phyloP scores from a whole-genome alignment of 2,113 vertebrate genomes.

The Prolemur simus region DNA sequence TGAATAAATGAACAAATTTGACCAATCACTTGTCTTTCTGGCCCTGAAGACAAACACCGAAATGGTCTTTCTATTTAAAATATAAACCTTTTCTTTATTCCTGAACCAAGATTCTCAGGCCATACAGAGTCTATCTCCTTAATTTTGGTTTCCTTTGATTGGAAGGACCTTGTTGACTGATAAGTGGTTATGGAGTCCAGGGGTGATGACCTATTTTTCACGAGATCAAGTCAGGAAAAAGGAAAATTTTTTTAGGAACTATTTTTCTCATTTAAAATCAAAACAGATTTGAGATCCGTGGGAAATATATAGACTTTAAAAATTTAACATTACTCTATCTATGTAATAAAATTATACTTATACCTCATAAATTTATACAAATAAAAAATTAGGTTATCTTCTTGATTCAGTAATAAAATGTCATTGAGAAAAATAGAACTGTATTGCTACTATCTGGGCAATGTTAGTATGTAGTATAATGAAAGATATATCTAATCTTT shows the following conservation, averaged over 20 bases:
- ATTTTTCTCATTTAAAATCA: neutral
- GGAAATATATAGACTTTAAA: neutral
- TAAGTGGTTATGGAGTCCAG: neutral
- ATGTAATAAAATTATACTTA: no score
- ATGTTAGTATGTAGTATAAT: neutral
- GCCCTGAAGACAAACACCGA: neutral
- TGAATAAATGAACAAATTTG: neutral
- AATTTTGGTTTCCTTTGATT: neutral
- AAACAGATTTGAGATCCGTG: neutral
- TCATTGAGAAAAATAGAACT: neutral
- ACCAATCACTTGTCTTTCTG: neutral
- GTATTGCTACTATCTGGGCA: neutral
- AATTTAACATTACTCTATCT: neutral
- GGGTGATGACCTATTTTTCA: neutral
- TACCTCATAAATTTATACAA: no score
- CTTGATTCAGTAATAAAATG: neutral
- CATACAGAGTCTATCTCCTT: neutral
- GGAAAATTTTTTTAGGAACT: neutral
- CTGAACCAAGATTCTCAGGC: neutral
- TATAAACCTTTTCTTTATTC: neutral
- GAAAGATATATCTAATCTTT: neutral
- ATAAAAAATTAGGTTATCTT: neutral
- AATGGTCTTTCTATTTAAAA: neutral
- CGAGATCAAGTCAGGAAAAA: neutral
- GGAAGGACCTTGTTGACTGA: neutral